Conservation (phyloP, 2,888 invertebrate genomes). For the Drosophila austrosaltans region DNA sequence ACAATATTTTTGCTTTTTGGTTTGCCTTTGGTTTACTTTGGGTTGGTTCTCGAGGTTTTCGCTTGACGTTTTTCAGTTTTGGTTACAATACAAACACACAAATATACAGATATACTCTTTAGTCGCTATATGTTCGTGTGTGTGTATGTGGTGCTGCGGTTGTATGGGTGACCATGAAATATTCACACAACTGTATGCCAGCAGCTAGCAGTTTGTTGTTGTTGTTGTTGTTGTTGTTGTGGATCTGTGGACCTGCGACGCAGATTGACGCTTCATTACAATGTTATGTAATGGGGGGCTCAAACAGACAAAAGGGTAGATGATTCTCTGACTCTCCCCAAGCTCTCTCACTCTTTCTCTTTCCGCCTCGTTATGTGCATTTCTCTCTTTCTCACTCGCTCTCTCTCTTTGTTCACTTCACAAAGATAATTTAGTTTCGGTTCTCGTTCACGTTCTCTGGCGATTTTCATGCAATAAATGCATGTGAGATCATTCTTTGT, state of each 20-base stretch:
- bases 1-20: constrained; percentile 41
- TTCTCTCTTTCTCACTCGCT: not conserved
- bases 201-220: constrained; percentile 24
- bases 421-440: constrained; percentile 48
- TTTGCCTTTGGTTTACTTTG: constrained; percentile 35
- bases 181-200: constrained; percentile 65
- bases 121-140: not conserved
- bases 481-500: constrained; percentile 72
- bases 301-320: constrained; percentile 47
- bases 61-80: constrained; percentile 32
- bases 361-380: not conserved
- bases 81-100: constrained; percentile 48
- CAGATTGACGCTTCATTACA: constrained; percentile 75
- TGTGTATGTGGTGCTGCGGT: not conserved
- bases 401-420: not conserved
- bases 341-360: not conserved
- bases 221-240: not conserved
- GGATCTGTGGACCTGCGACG: constrained; percentile 67
- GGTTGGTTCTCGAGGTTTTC: constrained; percentile 23
- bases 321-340: constrained; percentile 13
- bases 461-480: constrained; percentile 67
- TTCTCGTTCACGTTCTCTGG: constrained; percentile 37
- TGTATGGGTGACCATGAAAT: constrained; percentile 77
- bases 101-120: constrained; percentile 1
- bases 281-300: constrained; percentile 46